phyloP scores from a whole-genome alignment of 2,888 invertebrate species.

The Argyresthia albistria region DNA sequence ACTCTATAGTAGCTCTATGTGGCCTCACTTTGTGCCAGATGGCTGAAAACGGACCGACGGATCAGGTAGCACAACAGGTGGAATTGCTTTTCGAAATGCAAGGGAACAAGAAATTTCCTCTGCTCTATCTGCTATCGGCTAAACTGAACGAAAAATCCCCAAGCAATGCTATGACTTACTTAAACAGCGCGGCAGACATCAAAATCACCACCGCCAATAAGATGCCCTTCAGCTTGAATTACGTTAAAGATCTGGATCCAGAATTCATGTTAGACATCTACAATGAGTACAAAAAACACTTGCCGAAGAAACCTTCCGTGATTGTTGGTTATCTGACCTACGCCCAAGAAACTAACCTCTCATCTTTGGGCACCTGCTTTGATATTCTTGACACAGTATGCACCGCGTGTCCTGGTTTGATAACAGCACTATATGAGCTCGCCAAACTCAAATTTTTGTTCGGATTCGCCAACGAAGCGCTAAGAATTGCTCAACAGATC shows the following conservation, averaged over 20 bases:
- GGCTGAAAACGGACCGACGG: slow-evolving; percentile 77
- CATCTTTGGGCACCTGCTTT: slow-evolving; percentile 68
- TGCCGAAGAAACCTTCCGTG: slow-evolving; percentile 75
- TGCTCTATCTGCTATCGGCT: slow-evolving; percentile 79
- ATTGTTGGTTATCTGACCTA: slow-evolving; percentile 55
- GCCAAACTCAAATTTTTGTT: slow-evolving; percentile 86
- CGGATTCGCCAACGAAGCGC: slow-evolving; percentile 82
- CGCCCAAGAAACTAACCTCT: slow-evolving; percentile 54
- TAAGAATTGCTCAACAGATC: slow-evolving; percentile 79
- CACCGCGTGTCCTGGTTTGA: slow-evolving; percentile 87
- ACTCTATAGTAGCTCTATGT: slow-evolving; percentile 83
- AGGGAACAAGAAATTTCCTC: slow-evolving; percentile 76
- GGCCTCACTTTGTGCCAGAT: slow-evolving; percentile 90
- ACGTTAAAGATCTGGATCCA: slow-evolving; percentile 84
- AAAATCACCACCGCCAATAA: slow-evolving; percentile 43
- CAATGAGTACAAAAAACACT: slow-evolving; percentile 81
- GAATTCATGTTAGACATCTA: slow-evolving; percentile 87
- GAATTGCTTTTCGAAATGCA: slow-evolving; percentile 89
- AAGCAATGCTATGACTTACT: slow-evolving; percentile 66
- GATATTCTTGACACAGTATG: slow-evolving; percentile 80
- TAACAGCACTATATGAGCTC: slow-evolving; percentile 76
- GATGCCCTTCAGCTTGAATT: slow-evolving; percentile 80
- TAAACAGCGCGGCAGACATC: slow-evolving; percentile 76
- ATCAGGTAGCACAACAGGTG: slow-evolving; percentile 87
- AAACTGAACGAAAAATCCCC: slow-evolving; percentile 71